Evolutionary conservation across 2,113 vertebrate species (phyloP).

Genomic region (Oncorhynchus mykiss): DNA sequence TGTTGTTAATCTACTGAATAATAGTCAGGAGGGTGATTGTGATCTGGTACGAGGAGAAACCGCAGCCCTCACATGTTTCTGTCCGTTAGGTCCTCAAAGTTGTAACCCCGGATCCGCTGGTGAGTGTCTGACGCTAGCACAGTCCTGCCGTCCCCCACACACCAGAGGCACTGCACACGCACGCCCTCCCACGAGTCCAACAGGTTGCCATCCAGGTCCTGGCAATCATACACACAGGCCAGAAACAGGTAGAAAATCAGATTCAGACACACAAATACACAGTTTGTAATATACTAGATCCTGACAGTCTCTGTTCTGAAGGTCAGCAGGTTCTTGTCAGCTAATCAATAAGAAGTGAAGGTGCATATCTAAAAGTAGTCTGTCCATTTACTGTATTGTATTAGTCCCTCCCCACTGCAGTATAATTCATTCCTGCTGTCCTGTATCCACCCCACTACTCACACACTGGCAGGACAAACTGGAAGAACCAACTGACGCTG

Average conservation of each 20-base stretch:
- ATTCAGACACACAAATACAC: not conserved
- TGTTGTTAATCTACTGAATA: no score
- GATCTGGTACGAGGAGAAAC: not conserved
- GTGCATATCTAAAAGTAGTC: conserved; percentile 4
- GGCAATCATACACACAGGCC: not conserved
- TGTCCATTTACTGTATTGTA: not conserved
- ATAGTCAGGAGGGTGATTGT: not conserved
- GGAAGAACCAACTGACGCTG: not conserved
- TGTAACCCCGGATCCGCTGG: conserved; percentile 97
- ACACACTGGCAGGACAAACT: not conserved
- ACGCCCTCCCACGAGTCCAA: conserved; percentile 99
- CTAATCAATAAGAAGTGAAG: conserved; percentile 31
- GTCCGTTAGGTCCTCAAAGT: conserved; percentile 99
- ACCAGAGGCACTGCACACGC: conserved; percentile 98
- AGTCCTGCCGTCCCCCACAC: conserved; percentile 92
- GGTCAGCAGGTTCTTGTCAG: conserved; percentile 9
- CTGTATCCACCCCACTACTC: no score
- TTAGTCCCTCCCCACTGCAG: not conserved
- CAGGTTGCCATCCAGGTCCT: conserved; percentile 94
- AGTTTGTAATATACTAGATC: not conserved
- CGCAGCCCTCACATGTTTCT: conserved; percentile 88
- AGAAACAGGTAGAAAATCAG: not conserved
- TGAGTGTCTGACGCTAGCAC: conserved; percentile 97
- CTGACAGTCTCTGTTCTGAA: not conserved
- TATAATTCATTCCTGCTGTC: not conserved